These are phyloP conservation scores for Ctenomys sociabilis DNA, from an alignment of 2,113 vertebrate genomes.

Conservation along the genomic window DNA sequence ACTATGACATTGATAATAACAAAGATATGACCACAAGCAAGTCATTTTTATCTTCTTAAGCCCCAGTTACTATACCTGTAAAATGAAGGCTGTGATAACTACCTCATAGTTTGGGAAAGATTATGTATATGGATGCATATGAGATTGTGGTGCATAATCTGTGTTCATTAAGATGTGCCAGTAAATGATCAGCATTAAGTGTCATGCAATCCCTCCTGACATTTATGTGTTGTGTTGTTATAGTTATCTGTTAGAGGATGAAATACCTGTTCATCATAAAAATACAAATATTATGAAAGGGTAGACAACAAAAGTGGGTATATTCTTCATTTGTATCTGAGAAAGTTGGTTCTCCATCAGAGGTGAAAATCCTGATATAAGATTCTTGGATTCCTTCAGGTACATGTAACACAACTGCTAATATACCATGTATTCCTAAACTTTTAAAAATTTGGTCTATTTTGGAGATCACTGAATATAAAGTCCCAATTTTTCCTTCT, in stretches of 20 bases:
- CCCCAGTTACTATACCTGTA: not conserved
- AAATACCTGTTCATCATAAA: not conserved
- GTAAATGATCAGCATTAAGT: not conserved
- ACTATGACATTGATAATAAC: not conserved
- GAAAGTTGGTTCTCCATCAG: not conserved
- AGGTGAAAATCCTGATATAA: not conserved
- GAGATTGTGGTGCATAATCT: not conserved
- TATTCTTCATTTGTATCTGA: not conserved
- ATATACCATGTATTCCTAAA: not conserved
- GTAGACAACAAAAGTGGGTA: not conserved
- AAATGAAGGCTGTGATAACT: not conserved
- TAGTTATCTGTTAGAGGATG: not conserved
- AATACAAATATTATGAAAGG: not conserved
- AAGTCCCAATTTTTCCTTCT: not conserved
- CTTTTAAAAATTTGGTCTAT: not conserved
- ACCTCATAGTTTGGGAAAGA: not conserved
- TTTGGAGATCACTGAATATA: not conserved
- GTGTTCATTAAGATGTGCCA: not conserved
- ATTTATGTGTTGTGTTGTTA: not conserved
- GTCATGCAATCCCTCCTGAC: not conserved
- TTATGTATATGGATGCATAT: not conserved
- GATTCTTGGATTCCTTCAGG: not conserved
- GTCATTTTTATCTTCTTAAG: not conserved
- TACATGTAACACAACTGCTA: not conserved
- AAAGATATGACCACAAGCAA: not conserved